These are phyloP conservation scores for Pandion haliaetus DNA, from an alignment of 2,113 vertebrate genomes.

Conservation along the genomic window DNA sequence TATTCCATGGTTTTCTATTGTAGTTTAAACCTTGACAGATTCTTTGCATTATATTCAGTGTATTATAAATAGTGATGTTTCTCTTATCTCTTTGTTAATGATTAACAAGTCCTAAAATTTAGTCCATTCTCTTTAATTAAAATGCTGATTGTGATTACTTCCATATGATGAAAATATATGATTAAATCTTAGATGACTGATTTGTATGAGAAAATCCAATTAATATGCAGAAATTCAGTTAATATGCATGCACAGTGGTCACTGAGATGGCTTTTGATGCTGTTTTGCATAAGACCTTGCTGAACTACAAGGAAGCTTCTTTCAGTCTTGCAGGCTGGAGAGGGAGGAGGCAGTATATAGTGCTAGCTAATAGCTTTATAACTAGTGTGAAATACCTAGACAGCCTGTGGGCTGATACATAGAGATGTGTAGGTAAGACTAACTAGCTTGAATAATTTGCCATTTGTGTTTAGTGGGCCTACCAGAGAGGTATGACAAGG, in stretches of 20 bases:
- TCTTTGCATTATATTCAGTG: not conserved
- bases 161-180: not conserved
- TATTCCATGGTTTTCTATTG: not conserved
- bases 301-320: not conserved
- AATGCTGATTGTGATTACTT: constrained; percentile 18
- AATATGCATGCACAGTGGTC: not conserved
- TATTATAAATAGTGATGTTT: not conserved
- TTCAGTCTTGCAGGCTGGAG: not conserved
- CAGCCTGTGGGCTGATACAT: too few relatives aligned
- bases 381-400: too few relatives aligned
- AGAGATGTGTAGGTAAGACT: not conserved
- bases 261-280: not conserved
- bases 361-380: not conserved
- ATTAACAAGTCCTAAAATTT: not conserved
- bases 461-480: not conserved
- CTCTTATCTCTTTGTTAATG: not conserved
- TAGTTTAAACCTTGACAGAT: not conserved
- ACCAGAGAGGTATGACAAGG: not conserved
- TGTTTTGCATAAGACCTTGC: not conserved
- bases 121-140: constrained; percentile 1
- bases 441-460: not conserved
- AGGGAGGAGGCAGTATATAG: rapidly evolving
- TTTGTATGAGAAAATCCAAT: not conserved
- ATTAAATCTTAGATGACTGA: not conserved
- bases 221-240: not conserved